Percentiles rank a stretch among this genome's conserved stretches.
These are phyloP conservation scores for Ceratosolen solmsi DNA, from an alignment of 1,140 invertebrate species.

Conservation along the genomic window DNA sequence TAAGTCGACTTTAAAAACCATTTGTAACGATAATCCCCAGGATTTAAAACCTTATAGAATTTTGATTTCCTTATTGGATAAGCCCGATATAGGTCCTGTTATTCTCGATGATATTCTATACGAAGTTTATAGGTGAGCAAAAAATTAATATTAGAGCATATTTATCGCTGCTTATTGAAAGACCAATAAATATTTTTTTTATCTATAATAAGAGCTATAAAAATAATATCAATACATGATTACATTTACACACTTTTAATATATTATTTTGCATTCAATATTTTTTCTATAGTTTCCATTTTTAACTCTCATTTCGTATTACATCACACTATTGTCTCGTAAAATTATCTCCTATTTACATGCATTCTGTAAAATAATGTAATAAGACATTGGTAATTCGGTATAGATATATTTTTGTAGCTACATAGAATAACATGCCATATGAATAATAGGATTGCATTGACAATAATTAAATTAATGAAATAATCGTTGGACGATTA, in stretches of 20 bases:
- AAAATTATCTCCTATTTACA: too few relatives aligned
- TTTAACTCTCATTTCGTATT: too few relatives aligned
- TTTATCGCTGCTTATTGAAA: background rate
- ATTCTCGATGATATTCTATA: constrained; percentile 90
- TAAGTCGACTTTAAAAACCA: constrained; percentile 77
- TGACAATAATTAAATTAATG: background rate
- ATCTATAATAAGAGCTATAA: background rate
- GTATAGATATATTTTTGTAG: too few relatives aligned
- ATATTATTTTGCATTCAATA: too few relatives aligned
- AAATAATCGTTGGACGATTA: background rate
- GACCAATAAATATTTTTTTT: background rate
- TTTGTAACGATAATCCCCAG: constrained; percentile 76
- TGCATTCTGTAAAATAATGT: too few relatives aligned
- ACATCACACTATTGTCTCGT: too few relatives aligned
- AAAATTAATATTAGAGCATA: background rate
- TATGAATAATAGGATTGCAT: background rate
- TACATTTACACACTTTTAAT: too few relatives aligned
- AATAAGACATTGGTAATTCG: too few relatives aligned
- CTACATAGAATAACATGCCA: background rate
- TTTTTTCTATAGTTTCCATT: too few relatives aligned
- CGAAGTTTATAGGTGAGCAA: constrained; percentile 84
- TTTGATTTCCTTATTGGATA: constrained; percentile 90
- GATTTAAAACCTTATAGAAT: constrained; percentile 89
- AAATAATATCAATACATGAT: background rate
- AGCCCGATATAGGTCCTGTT: constrained; percentile 88